Conservation (phyloP, 2,888 invertebrate genomes). For the Laothoe populi region DNA sequence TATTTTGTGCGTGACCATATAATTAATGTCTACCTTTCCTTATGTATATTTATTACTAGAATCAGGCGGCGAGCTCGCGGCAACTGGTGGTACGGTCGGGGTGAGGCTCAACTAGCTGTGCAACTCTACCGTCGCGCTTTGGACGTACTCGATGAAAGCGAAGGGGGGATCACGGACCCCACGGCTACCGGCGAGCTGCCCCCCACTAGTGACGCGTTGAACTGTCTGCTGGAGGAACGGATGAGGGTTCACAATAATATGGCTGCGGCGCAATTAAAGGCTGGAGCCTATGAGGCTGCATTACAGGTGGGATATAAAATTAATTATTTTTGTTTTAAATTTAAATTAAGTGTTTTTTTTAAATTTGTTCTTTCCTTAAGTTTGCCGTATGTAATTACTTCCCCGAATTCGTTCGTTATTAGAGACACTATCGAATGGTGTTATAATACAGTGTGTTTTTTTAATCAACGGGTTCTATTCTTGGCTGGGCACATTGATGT, state of each 20-base stretch:
- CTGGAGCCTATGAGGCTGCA: conserved; percentile 93
- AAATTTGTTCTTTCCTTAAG: too few relatives aligned
- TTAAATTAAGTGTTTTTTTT: too few relatives aligned
- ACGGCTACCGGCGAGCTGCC: conserved; percentile 76
- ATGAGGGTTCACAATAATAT: conserved; percentile 95
- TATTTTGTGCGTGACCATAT: too few relatives aligned
- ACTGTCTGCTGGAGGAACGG: conserved; percentile 89
- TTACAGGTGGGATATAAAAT: conserved; percentile 80
- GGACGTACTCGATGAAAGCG: conserved; percentile 91
- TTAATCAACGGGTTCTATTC: too few relatives aligned
- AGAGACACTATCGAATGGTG: too few relatives aligned
- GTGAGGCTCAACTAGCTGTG: conserved; percentile 92
- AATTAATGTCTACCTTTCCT: not conserved
- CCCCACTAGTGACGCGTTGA: conserved; percentile 58
- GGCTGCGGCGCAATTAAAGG: conserved; percentile 96
- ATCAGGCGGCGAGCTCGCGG: conserved; percentile 89
- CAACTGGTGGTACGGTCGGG: conserved; percentile 95
- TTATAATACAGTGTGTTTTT: too few relatives aligned
- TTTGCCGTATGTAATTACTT: too few relatives aligned
- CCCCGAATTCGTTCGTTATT: too few relatives aligned
- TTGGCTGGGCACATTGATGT: too few relatives aligned
- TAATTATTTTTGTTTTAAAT: too few relatives aligned
- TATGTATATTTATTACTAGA: conserved; percentile 44
- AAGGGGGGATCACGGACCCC: conserved; percentile 86
- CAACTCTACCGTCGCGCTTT: conserved; percentile 94